These are phyloP conservation scores for Neoniphon sammara DNA, from an alignment of 2,797 vertebrate species.

Conservation along the genomic window DNA sequence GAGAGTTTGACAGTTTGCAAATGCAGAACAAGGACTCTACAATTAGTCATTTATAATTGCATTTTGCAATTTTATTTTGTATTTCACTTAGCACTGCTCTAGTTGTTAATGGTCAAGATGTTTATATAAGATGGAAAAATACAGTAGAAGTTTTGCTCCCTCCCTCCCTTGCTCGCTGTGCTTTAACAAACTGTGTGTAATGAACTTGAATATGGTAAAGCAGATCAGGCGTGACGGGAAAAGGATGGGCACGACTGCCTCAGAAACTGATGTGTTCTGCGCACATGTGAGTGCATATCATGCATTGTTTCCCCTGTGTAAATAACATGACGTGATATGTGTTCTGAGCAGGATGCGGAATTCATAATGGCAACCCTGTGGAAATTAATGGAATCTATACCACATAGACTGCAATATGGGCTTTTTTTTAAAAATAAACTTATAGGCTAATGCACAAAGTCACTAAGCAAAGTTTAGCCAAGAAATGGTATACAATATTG, in stretches of 20 bases:
- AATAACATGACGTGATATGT: constrained; percentile 9
- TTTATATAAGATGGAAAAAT: no score
- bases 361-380: constrained; percentile 1
- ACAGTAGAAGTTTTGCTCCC: no score
- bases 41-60: not conserved
- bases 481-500: not conserved
- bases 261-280: constrained; percentile 1
- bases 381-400: not conserved
- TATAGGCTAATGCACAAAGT: not conserved
- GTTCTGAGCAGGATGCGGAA: constrained; percentile 11
- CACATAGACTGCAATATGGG: not conserved
- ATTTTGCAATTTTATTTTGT: not conserved
- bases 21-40: not conserved
- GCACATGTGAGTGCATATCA: not conserved
- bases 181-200: not conserved
- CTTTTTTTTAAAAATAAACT: not conserved
- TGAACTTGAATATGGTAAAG: constrained; percentile 8
- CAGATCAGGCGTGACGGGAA: not conserved
- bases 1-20: no score
- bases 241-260: not conserved
- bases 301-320: not conserved
- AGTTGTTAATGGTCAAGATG: not conserved
- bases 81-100: not conserved
- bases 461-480: not conserved
- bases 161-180: not conserved